A percentile compares a stretch with the other conserved stretches of the same genome.
Evolutionary conservation across 30 jellyfish, hydroid and myxozoan species (phyloP).

Genomic region (Chrysaora quinquecirrha): DNA sequence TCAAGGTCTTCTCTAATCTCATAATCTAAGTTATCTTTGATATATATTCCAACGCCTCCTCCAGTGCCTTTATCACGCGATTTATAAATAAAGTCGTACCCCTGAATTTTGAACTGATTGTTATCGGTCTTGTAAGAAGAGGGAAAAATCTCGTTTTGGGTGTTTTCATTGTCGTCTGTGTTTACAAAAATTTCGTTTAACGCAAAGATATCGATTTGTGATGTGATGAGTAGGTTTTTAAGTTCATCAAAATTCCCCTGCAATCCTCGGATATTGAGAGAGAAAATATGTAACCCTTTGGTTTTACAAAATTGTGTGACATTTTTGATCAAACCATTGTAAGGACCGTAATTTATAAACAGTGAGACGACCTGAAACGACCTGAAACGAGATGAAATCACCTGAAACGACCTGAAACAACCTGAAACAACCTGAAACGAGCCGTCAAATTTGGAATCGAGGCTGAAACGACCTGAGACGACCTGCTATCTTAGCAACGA

Average conservation of each 20-base stretch:
- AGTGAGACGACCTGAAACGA: no score
- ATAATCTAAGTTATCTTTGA: neutral
- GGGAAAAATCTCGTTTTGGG: neutral
- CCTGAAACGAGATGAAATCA: no score
- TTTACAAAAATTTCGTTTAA: slow-evolving; percentile 19
- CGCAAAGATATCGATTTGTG: slow-evolving; percentile 11
- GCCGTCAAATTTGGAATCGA: no score
- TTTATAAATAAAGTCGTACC: slow-evolving; percentile 12
- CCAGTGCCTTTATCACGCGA: slow-evolving; percentile 15
- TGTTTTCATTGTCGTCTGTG: neutral
- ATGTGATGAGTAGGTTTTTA: slow-evolving; percentile 8
- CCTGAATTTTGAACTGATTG: slow-evolving; percentile 25
- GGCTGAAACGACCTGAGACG: no score
- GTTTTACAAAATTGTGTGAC: neutral
- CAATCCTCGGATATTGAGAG: slow-evolving; percentile 15
- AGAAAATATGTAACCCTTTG: slow-evolving; percentile 6
- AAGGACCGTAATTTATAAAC: no score
- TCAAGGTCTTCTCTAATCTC: neutral
- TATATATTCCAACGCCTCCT: slow-evolving; percentile 38
- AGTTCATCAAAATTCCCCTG: slow-evolving; percentile 36
- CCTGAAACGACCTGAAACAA: no score
- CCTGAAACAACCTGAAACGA: no score
- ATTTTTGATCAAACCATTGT: neutral
- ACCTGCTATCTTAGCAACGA: no score
- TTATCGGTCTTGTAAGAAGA: neutral